These are phyloP conservation scores for Lasius platythorax DNA, from an alignment of 2,888 invertebrate species.

Conservation along the genomic window DNA sequence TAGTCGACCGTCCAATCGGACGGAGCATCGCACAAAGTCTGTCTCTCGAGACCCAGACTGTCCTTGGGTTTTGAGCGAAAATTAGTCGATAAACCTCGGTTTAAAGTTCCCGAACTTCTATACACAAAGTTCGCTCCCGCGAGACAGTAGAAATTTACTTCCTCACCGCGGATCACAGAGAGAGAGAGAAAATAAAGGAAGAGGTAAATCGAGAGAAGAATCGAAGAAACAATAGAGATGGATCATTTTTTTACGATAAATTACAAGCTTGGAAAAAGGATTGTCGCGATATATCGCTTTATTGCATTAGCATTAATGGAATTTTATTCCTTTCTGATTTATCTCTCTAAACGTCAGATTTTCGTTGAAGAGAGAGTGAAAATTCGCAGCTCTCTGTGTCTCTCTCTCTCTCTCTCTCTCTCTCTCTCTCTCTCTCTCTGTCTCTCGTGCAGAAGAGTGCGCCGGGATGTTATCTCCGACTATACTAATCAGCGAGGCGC, in stretches of 20 bases:
- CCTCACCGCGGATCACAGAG: slow-evolving; percentile 34
- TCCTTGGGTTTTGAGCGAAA: slow-evolving; percentile 71
- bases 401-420: background rate
- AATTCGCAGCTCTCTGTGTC: background rate
- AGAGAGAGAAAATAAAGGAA: slow-evolving; percentile 58
- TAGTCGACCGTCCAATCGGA: slow-evolving; percentile 71
- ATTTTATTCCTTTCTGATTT: background rate
- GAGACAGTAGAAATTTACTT: slow-evolving; percentile 49
- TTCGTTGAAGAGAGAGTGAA: background rate
- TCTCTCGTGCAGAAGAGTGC: background rate
- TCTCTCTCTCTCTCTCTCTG: background rate
- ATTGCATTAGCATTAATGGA: background rate
- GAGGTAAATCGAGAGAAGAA: slow-evolving; percentile 16
- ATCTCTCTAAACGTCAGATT: background rate
- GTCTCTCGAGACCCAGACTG: slow-evolving; percentile 70
- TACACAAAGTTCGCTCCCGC: background rate
- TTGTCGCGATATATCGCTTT: background rate
- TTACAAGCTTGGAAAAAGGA: background rate
- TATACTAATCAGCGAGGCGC: slow-evolving; percentile 34
- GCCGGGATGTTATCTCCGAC: slow-evolving; percentile 11
- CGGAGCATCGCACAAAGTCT: slow-evolving; percentile 68
- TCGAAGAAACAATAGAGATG: background rate
- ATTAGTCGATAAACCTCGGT: slow-evolving; percentile 82
- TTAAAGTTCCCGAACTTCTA: slow-evolving; percentile 75
- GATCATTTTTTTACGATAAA: background rate